phyloP scores from a whole-genome alignment of 64 coral and sea anemone genomes.

The Astreopora myriophthalma region DNA sequence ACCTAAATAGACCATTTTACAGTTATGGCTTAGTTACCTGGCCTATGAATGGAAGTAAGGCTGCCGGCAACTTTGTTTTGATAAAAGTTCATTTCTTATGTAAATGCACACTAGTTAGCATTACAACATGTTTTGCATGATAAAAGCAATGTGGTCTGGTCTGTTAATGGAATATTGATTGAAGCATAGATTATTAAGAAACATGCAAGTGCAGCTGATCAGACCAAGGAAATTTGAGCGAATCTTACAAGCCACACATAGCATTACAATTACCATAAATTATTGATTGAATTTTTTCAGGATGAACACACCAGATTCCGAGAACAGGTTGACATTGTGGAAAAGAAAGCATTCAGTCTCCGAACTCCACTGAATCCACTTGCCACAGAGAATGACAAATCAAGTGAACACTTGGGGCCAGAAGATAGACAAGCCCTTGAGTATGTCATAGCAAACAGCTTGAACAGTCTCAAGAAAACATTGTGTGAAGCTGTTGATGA shows the following conservation, averaged over 20 bases:
- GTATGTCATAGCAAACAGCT: slow-evolving; percentile 91
- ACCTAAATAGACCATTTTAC: no score
- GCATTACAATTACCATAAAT: neutral
- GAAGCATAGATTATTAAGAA: no score
- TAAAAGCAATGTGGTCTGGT: no score
- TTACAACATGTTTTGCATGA: no score
- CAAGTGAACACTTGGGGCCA: slow-evolving; percentile 39
- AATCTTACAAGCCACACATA: neutral
- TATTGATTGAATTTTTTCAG: slow-evolving; percentile 16
- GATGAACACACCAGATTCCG: slow-evolving; percentile 68
- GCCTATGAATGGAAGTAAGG: no score
- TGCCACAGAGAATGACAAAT: slow-evolving; percentile 14
- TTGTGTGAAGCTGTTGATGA: slow-evolving; percentile 85
- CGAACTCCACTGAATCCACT: slow-evolving; percentile 57
- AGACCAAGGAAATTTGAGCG: no score
- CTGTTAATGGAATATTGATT: no score
- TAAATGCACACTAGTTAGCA: no score
- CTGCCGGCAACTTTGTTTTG: no score
- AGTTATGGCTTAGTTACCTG: no score
- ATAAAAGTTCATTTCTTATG: no score
- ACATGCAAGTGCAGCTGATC: no score
- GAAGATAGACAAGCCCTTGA: slow-evolving; percentile 79
- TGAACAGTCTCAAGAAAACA: slow-evolving; percentile 90
- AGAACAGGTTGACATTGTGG: slow-evolving; percentile 85
- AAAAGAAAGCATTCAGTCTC: slow-evolving; percentile 82